Percentiles rank a stretch among this genome's conserved stretches.
Conservation (phyloP, 2,113 vertebrate genomes). For the Okapia johnstoni region DNA sequence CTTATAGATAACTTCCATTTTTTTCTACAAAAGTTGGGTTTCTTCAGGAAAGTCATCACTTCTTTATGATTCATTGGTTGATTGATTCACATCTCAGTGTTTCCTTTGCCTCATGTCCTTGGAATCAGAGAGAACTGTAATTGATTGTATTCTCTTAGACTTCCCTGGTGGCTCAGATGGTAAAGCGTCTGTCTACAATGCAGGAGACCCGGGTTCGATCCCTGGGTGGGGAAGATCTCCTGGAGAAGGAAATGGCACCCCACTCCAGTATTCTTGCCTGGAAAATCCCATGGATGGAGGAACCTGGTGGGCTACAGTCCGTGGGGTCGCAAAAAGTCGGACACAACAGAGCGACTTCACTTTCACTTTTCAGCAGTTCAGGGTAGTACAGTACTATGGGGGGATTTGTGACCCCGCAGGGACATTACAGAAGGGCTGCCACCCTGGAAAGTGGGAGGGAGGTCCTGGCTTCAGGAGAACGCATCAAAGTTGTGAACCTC, state of each 20-base stretch:
- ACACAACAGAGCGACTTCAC: too few species aligned
- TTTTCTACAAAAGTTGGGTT: background rate
- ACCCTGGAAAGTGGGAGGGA: background rate
- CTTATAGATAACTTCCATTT: background rate
- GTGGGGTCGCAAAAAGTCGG: too few species aligned
- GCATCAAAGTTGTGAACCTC: rapidly evolving
- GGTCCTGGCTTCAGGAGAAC: background rate
- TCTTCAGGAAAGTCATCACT: background rate
- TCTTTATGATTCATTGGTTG: background rate
- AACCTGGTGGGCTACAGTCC: too few species aligned
- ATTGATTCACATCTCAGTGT: background rate
- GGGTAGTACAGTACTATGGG: background rate
- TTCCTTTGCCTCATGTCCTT: background rate
- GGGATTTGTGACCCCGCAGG: background rate
- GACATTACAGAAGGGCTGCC: background rate
- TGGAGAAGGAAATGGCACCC: too few species aligned
- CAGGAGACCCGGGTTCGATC: too few species aligned
- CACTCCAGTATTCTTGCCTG: too few species aligned
- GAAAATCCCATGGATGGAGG: too few species aligned
- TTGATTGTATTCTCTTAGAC: background rate
- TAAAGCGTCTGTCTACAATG: too few species aligned
- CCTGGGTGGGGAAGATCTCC: too few species aligned
- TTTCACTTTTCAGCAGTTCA: background rate
- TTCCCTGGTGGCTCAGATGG: too few species aligned
- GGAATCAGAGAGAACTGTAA: background rate